phyloP scores from a whole-genome alignment of 2,113 vertebrate species.

The Leucopternis melanops region DNA sequence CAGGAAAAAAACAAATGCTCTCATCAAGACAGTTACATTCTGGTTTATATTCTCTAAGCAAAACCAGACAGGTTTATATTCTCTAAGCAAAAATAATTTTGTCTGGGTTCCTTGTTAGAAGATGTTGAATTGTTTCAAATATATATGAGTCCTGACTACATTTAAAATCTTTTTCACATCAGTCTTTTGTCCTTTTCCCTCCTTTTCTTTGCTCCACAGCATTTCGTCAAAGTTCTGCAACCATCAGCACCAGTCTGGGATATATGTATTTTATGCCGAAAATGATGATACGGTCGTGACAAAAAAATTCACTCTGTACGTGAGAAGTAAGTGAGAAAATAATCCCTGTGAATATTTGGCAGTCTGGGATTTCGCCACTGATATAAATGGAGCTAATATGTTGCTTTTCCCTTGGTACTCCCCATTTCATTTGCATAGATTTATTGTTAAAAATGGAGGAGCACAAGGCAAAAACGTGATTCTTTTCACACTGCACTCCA shows the following conservation, averaged over 20 bases:
- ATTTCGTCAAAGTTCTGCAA: constrained; percentile 73
- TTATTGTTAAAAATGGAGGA: neutral
- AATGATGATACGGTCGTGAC: constrained; percentile 70
- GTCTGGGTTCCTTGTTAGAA: neutral
- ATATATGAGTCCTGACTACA: neutral
- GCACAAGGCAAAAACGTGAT: neutral
- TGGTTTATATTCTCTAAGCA: neutral
- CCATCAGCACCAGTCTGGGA: constrained; percentile 73
- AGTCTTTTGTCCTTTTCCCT: neutral
- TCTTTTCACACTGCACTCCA: neutral
- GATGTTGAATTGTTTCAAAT: neutral
- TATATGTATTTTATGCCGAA: constrained; percentile 81
- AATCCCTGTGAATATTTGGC: neutral
- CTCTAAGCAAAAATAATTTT: neutral
- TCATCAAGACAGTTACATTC: neutral
- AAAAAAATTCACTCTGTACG: constrained; percentile 76
- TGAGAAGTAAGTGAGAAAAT: constrained; percentile 79
- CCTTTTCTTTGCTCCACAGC: constrained; percentile 66
- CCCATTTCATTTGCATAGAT: neutral
- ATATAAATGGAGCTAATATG: neutral
- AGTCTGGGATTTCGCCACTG: neutral
- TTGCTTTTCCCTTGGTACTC: neutral
- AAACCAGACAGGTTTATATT: neutral
- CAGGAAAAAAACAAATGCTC: neutral
- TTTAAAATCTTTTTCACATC: neutral